Percentiles rank a stretch among this genome's conserved stretches.
Evolutionary conservation across 2,113 vertebrate genomes (phyloP).

Genomic region (Ageneiosus marmoratus): DNA sequence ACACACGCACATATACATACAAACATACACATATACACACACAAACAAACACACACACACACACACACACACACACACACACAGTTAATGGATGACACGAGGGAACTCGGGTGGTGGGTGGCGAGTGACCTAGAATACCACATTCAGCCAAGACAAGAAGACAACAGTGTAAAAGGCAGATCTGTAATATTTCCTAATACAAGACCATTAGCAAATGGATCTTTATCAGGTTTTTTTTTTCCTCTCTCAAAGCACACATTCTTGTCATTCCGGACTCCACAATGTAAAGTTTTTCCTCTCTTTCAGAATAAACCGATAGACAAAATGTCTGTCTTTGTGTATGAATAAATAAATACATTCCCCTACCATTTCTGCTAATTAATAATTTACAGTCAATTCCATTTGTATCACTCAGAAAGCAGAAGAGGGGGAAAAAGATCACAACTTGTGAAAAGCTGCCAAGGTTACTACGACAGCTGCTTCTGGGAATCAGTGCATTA

Average conservation of each 20-base stretch:
- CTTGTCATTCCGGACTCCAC: neutral
- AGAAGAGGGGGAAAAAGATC: slow-evolving; percentile 53
- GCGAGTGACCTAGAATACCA: slow-evolving; percentile 59
- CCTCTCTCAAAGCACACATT: neutral
- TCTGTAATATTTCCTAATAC: slow-evolving; percentile 20
- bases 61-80: slow-evolving; percentile 26
- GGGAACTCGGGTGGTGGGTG: slow-evolving; percentile 40
- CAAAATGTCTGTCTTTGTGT: slow-evolving; percentile 43
- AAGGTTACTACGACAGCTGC: slow-evolving; percentile 80
- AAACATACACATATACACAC: slow-evolving; percentile 26
- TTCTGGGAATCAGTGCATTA: slow-evolving; percentile 76
- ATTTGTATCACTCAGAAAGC: slow-evolving; percentile 61
- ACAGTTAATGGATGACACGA: slow-evolving; percentile 57
- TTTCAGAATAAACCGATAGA: slow-evolving; percentile 36
- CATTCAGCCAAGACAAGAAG: slow-evolving; percentile 50
- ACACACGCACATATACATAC: slow-evolving; percentile 27
- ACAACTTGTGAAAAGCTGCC: slow-evolving; percentile 80
- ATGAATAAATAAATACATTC: slow-evolving; percentile 56
- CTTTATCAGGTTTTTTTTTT: neutral
- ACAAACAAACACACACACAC: slow-evolving; percentile 36
- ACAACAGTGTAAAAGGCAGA: slow-evolving; percentile 46
- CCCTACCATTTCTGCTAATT: slow-evolving; percentile 57
- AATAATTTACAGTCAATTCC: slow-evolving; percentile 62
- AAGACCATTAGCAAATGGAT: neutral
- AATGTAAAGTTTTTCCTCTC: slow-evolving; percentile 23